Conservation (phyloP, 2,797 vertebrate genomes). For the Enoplosus armatus region DNA sequence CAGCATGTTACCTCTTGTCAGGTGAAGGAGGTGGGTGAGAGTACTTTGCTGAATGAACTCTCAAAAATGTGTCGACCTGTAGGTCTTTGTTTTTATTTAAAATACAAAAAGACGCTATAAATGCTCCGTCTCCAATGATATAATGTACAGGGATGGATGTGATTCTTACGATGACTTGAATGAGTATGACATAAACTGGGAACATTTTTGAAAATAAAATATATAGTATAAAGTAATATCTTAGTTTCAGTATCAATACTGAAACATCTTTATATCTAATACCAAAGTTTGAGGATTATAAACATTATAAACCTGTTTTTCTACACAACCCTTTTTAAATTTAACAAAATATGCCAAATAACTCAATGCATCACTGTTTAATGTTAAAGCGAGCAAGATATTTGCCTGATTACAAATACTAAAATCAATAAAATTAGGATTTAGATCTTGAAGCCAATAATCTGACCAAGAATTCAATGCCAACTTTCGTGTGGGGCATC, state of each 20-base stretch:
- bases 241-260: not conserved
- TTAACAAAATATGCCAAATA: not conserved
- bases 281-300: not conserved
- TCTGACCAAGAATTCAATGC: too few species aligned
- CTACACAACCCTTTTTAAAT: not conserved
- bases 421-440: too few species aligned
- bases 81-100: constrained; percentile 11
- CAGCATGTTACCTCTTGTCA: not conserved
- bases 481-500: too few species aligned
- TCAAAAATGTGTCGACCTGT: not conserved
- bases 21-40: not conserved
- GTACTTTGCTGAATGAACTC: not conserved
- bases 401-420: too few species aligned
- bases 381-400: not conserved
- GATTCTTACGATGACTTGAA: not conserved
- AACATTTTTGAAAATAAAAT: not conserved
- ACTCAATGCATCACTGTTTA: not conserved
- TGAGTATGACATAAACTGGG: not conserved
- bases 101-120: not conserved
- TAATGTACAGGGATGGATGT: not conserved
- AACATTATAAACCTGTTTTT: too few species aligned
- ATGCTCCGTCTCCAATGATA: not conserved
- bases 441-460: too few species aligned
- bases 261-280: too few species aligned
- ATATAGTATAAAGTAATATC: too few species aligned